A percentile compares a stretch with the other conserved stretches of the same genome.
phyloP scores from a whole-genome alignment of 2,113 vertebrate species.

The Butorides virescens region DNA sequence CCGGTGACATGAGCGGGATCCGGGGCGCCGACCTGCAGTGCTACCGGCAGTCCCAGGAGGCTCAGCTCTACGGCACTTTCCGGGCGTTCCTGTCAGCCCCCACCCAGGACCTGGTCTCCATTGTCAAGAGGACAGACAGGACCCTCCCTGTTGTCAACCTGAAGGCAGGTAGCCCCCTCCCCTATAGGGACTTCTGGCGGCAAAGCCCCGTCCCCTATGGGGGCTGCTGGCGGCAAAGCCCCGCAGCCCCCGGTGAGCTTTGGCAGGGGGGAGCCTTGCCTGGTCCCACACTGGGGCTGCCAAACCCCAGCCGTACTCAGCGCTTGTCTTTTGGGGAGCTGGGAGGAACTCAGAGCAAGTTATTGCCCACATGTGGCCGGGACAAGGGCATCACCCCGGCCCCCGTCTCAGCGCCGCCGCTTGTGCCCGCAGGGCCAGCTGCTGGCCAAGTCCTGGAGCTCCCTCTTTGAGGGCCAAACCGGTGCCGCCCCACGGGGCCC shows the following conservation, averaged over 20 bases:
- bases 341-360: accelerated
- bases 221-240: neutral
- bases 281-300: neutral
- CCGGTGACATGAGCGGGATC: conserved; percentile 47
- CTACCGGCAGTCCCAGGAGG: conserved; percentile 67
- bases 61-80: conserved; percentile 62
- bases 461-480: conserved; percentile 14
- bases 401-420: neutral
- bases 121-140: conserved; percentile 62
- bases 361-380: accelerated
- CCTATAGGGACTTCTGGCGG: accelerated
- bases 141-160: conserved; percentile 64
- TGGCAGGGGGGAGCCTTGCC: accelerated
- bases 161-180: conserved; percentile 24
- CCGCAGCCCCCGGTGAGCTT: accelerated
- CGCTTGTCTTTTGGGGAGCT: neutral
- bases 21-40: conserved; percentile 64
- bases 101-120: conserved; percentile 38
- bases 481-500: neutral
- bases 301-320: accelerated
- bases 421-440: conserved; percentile 39
- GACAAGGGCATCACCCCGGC: accelerated
- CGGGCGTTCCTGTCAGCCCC: conserved; percentile 56
- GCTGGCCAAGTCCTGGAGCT: conserved; percentile 61
- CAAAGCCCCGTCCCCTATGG: accelerated